Base-by-base conservation (phyloP, 2,888 invertebrate genomes). In the Brassicogethes aeneus region DNA sequence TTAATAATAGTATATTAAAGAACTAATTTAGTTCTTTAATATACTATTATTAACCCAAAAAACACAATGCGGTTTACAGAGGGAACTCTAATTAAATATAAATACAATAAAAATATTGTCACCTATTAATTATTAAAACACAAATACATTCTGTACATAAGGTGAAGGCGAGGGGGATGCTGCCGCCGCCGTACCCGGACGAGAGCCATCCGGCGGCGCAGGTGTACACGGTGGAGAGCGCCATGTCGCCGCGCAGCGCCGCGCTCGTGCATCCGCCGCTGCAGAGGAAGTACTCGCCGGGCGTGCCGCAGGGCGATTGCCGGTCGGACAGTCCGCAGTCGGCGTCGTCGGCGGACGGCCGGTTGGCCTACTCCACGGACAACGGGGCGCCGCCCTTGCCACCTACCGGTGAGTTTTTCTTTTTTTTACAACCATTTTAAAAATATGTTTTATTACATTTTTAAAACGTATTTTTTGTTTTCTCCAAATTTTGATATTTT, bases 211-310 rank as follows among this genome's bases (percentile, higher is more conserved):
- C 23, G 5, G 23, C 23, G 36, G 51, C 48, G 1, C 61, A 62
- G 42, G 62, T 71, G 5, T 65, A 70, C 2, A 68, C 71, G 1
- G 69, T 73, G 12, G 70, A 73, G 45, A 69, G 70, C 40, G 57
- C 65, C 1, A 65, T 68, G 30, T 68, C 69, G 2, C 70, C 73
- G 1, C 61, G 73, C 41, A 66, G 70, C 2, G 71, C 73, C 1
- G 71, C 74, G 1, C 61, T 62, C 39, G 66, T 71, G 39, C 75
- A 82, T 63, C 79, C 79, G 34, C 77, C 80, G 2, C 66, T 82
- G 17, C 82, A 82, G 61, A 75, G 83, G 53, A 85, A 85, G 64
- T 84, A 78, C 60, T 80, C 84, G 2, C 77, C 77, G 0, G 74
- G 70, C 2, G 69, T 68, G n/a, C 52, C 57, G 13, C 52, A 58